These are phyloP conservation scores for Antrozous pallidus DNA, from an alignment of 2,797 vertebrate genomes.

Conservation along the genomic window DNA sequence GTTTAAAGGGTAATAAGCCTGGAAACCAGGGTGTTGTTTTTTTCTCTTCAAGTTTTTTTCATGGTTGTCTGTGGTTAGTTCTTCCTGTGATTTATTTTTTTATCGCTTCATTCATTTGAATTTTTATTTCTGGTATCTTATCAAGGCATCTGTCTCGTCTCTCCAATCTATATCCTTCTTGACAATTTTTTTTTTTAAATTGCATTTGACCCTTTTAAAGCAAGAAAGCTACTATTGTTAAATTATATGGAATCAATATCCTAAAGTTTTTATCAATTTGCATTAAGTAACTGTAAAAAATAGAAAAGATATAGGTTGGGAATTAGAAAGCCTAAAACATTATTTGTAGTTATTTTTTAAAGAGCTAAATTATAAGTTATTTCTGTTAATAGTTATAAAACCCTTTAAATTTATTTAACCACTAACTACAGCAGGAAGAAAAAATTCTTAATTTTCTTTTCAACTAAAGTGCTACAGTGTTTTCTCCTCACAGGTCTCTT, in stretches of 20 bases:
- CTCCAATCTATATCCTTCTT: conserved; percentile 11
- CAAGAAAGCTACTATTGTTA: neutral
- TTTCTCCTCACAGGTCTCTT: neutral
- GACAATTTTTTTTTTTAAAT: neutral
- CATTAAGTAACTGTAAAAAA: conserved; percentile 70
- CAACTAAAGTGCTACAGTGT: neutral
- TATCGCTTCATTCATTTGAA: conserved; percentile 31
- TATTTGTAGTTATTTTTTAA: conserved; percentile 62
- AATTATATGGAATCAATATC: conserved; percentile 31
- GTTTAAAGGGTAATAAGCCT: conserved; percentile 16
- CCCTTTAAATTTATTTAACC: conserved; percentile 49
- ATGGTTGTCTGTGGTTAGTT: neutral
- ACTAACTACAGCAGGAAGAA: conserved; percentile 17
- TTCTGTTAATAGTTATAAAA: conserved; percentile 49
- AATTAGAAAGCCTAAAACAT: conserved; percentile 60
- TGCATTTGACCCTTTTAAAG: conserved; percentile 13
- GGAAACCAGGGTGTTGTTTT: neutral
- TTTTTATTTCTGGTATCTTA: conserved; percentile 25
- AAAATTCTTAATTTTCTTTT: conserved; percentile 56
- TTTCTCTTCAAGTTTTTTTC: neutral
- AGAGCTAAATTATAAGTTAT: conserved; percentile 55
- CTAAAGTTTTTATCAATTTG: conserved; percentile 65
- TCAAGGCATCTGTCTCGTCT: neutral
- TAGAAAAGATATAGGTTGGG: conserved; percentile 35
- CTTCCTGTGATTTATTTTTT: conserved; percentile 38